Base-by-base conservation (phyloP, 1,140 invertebrate species). In the Caenorhabditis remanei region DNA sequence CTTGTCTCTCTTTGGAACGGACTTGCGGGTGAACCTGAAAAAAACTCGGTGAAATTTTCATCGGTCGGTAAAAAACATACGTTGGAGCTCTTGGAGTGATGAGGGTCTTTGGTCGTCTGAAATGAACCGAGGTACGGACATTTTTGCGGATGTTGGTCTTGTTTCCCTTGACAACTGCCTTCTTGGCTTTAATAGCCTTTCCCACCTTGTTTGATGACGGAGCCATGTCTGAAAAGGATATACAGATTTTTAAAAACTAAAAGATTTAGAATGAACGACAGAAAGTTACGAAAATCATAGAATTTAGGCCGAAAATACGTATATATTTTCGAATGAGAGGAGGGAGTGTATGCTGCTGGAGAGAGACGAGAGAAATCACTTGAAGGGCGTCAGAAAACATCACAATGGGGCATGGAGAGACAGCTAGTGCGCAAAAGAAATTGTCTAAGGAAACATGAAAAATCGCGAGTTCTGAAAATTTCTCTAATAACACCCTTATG, bases 111-210 rank as follows among this genome's bases (percentile, higher is more conserved):
- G 97, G 97, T 83, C 96, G 94, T 90, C 95, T 95, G 94, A 99
- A 99, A 90, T 97, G 96, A 61, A 98, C 97, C n/a, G 87, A 88
- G n/a, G 96, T 98, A 90, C 97, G 95, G 89, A 99, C 95, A 94
- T 98, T 98, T 85, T 89, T 89, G 43, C 87, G 79, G n/a, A 85
- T 21, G 40, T 53, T 50, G 5, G 65, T 55, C 46, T 85, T 83
- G 24, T 84, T 53, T 46, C 87, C 87, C 79, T 88, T 88, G n/a
- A 88, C 87, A 41, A 88, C 87, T 19, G 41, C 55, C 43, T 88
- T 88, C 87, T 88, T 88, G 86, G 84, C 84, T 41, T 85, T 13
- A 19, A 75, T 50, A 55, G 84, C 84, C 84, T 85, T 85, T 55
- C 50, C 84, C 58, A 85, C 84, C 53, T 85, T 85, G 50, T 67